Evolutionary conservation across 1,140 invertebrate species (phyloP), one percentile per base, ranked within the genome.

Genomic region (Bombus superbus): DNA sequence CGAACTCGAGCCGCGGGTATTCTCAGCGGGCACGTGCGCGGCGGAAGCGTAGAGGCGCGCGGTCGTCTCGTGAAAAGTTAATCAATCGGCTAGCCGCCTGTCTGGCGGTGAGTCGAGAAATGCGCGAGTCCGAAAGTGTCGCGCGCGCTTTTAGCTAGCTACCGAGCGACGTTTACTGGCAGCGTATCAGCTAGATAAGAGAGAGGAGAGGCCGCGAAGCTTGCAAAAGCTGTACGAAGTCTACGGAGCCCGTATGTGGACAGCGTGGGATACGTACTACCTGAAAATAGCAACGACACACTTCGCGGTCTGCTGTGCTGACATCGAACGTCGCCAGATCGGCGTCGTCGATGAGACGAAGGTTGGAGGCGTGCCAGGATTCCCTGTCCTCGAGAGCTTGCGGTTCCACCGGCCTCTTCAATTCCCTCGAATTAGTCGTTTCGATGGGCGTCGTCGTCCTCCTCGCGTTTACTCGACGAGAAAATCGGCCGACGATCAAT

Each of bases 241-340:
- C 57, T 66, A 32, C 64, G 15, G 73, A 38, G 85, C 28, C 71
- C n/a, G 85, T 82, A 64, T 18, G 32, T n/a, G 81, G 62, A 73
- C 73, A 76, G 74, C 74, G 38, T 79, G 79, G 40, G 59, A 90
- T 90, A 92, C 90, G 62, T 90, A 91, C 90, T 87, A 89, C 77
- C 87, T 90, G 73, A 83, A 85, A 86, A 89, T 78, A 69, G 86
- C 88, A 75, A 91, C 64, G 85, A 89, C 78, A 79, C 83, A 87
- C 73, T 89, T 87, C 15, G 74, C 62, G 78, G n/a, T 40, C 47
- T 84, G 69, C 62, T 86, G 79, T 25, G 32, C 85, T 35, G 84
- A 80, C 84, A 83, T 90, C 82, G 90, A 68, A 47, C 57, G 72
- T 35, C 83, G 76, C 47, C 38, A 66, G 78, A 59, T 75, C 18